These are phyloP conservation scores for Exephanes ischioxanthus DNA, from an alignment of 2,888 invertebrate genomes.

Conservation along the genomic window DNA sequence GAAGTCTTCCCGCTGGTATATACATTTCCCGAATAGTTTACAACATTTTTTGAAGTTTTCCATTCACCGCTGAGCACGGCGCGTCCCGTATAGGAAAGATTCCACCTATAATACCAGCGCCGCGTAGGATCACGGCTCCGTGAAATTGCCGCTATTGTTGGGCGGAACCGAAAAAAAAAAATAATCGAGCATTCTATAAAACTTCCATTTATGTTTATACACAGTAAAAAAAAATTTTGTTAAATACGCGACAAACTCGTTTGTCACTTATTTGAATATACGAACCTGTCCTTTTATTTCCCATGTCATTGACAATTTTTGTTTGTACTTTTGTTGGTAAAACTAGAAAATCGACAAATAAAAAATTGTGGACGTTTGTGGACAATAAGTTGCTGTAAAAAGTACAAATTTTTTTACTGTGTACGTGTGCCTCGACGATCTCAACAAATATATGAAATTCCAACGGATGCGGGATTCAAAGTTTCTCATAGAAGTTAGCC, in stretches of 20 bases:
- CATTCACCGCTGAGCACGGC: neutral
- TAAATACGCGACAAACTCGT: no score
- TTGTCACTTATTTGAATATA: no score
- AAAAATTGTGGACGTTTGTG: no score
- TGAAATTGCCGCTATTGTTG: constrained; percentile 52
- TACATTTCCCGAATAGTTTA: constrained; percentile 33
- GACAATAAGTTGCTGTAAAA: no score
- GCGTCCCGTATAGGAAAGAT: constrained; percentile 31
- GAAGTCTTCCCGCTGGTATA: constrained; percentile 5
- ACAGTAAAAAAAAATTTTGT: no score
- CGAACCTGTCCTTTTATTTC: no score
- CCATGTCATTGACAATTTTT: no score
- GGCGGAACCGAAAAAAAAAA: constrained; percentile 32
- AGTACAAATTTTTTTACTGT: no score
- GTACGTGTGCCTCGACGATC: neutral
- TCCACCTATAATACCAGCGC: constrained; percentile 14
- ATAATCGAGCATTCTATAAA: constrained; percentile 19
- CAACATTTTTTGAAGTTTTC: constrained; percentile 28
- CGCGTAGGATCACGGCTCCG: neutral
- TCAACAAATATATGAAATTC: constrained; percentile 29
- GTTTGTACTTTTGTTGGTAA: no score
- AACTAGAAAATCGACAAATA: no score
- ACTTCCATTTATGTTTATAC: constrained; percentile 4
- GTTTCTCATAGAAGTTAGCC: constrained; percentile 52
- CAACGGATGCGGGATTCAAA: constrained; percentile 49